Conservation (phyloP, 1,140 invertebrate genomes). For the Pseudobourletiella spinata region DNA sequence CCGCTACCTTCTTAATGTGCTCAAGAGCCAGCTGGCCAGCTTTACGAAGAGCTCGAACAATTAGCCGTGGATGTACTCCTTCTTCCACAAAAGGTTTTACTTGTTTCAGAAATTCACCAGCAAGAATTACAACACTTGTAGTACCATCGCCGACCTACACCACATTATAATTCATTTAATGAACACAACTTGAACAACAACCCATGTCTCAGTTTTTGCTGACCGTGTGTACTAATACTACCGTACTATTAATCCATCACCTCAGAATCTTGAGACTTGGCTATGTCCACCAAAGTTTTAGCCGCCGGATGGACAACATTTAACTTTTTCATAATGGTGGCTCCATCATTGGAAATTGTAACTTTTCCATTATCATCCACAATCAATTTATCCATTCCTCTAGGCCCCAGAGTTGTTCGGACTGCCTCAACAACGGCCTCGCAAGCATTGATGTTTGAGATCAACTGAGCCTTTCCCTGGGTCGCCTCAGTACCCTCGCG, state of each 20-base stretch:
- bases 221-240: too few relatives aligned
- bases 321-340: conserved; percentile 94
- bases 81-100: conserved; percentile 94
- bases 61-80: conserved; percentile 87
- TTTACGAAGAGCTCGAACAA: conserved; percentile 77
- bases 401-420: conserved; percentile 91
- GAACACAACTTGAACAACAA: too few relatives aligned
- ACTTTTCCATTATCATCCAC: conserved; percentile 79
- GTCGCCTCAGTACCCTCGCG: conserved; percentile 96
- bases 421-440: conserved; percentile 90
- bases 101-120: conserved; percentile 92
- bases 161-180: conserved; percentile 15
- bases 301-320: conserved; percentile 98
- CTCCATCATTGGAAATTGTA: conserved; percentile 98
- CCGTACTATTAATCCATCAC: conserved; percentile 51
- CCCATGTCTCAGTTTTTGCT: too few relatives aligned
- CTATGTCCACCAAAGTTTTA: conserved; percentile 95
- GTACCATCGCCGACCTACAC: conserved; percentile 92
- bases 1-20: conserved; percentile 74
- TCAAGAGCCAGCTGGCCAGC: conserved; percentile 71
- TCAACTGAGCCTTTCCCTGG: conserved; percentile 90
- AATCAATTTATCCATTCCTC: conserved; percentile 99
- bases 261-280: conserved; percentile 98
- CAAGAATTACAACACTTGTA: conserved; percentile 88
- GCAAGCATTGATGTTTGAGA: conserved; percentile 99